Base-by-base conservation (phyloP, 2,888 invertebrate species). In the Tanytarsus gracilentus region DNA sequence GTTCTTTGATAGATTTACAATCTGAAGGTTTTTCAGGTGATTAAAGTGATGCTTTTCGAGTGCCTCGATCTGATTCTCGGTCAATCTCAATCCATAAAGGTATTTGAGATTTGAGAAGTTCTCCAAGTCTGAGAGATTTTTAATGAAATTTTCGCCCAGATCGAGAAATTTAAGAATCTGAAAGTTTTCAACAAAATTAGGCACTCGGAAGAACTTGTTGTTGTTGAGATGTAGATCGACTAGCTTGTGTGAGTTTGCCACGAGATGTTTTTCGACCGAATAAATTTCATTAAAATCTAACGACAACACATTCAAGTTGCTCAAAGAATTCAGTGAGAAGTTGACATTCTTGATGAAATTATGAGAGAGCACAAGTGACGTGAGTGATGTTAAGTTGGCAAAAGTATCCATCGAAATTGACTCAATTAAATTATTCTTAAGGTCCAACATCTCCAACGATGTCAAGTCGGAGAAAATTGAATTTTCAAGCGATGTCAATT, bases 281-380 rank as follows among this genome's bases (percentile, higher is more conserved):
- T 60, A 50, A 60, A 60, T 60, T 50, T 60, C 60, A 26, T 60
- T 60, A 18, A 60, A 60, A n/a, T 60, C 60, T 9, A 60, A 25
- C 25, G 60, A 60, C 25, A 60, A 25, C 11, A 60, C 60, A 36
- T 60, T 60, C 18, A 60, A 29, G 30, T 50, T 60, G 9, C 27
- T 29, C 9, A 60, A 27, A 4, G 60, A 49, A 21, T 60, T 60
- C 4, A 60, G 50, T 6, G 60, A 60, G 14, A 60, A 60, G 21
- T 60, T 60, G 21, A 60, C 60, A 36, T 49, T 60, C 30, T 60
- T 60, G 9, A 60, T 50, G 60, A 60, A 60, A 25, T 60, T 60
- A 33, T 60, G 60, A 9, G 60, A 60, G 4, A 60, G 36, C 33
- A 60, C 36, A n/a, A 60, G 50, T 7, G 60, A 50, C 25, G 49